Base-by-base conservation (phyloP, 2,113 vertebrate genomes). In the Heterotis niloticus region DNA sequence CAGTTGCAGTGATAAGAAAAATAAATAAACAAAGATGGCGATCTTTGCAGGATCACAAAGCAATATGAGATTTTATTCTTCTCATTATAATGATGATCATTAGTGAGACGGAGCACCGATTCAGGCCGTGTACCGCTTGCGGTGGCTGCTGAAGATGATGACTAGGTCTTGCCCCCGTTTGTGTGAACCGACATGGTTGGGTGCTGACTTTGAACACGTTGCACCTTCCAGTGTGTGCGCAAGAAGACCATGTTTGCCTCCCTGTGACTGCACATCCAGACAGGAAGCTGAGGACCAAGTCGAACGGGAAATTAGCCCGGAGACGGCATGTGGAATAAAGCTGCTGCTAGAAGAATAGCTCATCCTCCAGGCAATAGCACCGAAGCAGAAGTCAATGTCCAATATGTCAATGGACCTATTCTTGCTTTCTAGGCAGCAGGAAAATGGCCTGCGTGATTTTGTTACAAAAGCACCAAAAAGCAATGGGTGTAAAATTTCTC, bases 401-500 rank as follows among this genome's bases (percentile, higher is more conserved):
- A 44, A 44, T 44, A 44, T 44, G 34, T 44, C 34, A 44, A 44
- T 44, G 34, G 34, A 44, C 34, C 34, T 44, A 7, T 44, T 44
- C 34, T 44, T 74, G 59, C 57, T 73, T 74, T 59, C 71, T 54
- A 57, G 51, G 14, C 56, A 14, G 23, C 14, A 74, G 71, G 71
- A 10, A 74, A 74, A 74, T 54, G 26, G 23, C 57, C 71, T 74
- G 71, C n/a, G 13, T 20, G 20, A 20, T 62, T 62, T 20, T 20
- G 59, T 62, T 74, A 74, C 23, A 16, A 16, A 2, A 23, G 57
- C 54, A 74, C 57, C 71, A 52, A 74, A 74, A 59, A 74, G 54
- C 57, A 57, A 57, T 26, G 71, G 71, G n/a, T 56, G 54, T 57
- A 57, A 52, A 74, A 74, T 74, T 74, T 44, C 56, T 74, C 71